Conservation (phyloP, 1,140 invertebrate genomes). For the Scaptomyza pallida region DNA sequence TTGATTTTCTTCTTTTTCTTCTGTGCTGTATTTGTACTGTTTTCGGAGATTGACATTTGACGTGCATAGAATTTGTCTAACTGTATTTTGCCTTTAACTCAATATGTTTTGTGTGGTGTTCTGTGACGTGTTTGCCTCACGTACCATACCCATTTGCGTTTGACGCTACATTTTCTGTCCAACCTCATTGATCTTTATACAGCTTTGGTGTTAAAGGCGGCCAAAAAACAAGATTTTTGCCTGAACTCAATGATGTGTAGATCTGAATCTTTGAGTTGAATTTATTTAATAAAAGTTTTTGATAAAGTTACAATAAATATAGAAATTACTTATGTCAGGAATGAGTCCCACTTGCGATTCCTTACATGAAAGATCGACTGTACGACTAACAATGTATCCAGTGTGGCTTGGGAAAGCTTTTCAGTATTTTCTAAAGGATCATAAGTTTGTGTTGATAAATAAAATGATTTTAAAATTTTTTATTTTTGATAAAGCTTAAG, state of each 20-base stretch:
- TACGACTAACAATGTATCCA: too few relatives aligned
- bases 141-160: slow-evolving; percentile 16
- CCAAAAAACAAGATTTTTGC: background rate
- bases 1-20: slow-evolving; percentile 54
- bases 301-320: too few relatives aligned
- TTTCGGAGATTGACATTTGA: slow-evolving; percentile 75
- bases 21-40: slow-evolving; percentile 39
- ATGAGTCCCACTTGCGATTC: too few relatives aligned
- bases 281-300: too few relatives aligned
- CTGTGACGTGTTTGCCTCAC: slow-evolving; percentile 8
- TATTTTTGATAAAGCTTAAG: background rate
- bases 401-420: too few relatives aligned
- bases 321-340: too few relatives aligned
- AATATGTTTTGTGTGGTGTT: slow-evolving; percentile 17
- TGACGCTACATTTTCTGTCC: slow-evolving; percentile 11
- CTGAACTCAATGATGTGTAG: too few relatives aligned
- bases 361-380: too few relatives aligned
- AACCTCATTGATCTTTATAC: slow-evolving; percentile 12
- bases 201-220: background rate
- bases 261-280: too few relatives aligned
- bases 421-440: too few relatives aligned
- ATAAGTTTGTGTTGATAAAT: too few relatives aligned
- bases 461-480: too few relatives aligned
- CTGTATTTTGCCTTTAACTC: slow-evolving; percentile 70
- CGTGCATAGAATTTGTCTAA: slow-evolving; percentile 80